Percentiles rank a stretch among this genome's conserved stretches.
phyloP scores from a whole-genome alignment of 92 coral and sea anemone genomes.

The Siderastrea radians region DNA sequence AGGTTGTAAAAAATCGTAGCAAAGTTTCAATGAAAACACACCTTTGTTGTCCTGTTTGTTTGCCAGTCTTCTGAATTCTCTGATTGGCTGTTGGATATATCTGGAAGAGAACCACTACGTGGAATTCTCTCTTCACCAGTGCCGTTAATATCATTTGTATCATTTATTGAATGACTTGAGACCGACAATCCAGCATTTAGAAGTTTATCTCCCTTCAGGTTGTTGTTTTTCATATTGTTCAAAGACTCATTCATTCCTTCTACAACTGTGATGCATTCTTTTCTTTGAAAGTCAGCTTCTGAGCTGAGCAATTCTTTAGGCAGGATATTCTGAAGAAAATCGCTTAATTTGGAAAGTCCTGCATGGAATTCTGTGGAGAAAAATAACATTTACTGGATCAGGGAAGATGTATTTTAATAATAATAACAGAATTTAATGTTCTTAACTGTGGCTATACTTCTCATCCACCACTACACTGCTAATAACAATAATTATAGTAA shows the following conservation, averaged over 20 bases:
- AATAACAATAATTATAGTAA: too few species aligned
- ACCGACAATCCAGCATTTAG: slow-evolving; percentile 77
- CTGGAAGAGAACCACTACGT: slow-evolving; percentile 88
- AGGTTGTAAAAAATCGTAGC: neutral
- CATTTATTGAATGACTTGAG: slow-evolving; percentile 81
- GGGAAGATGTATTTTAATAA: neutral
- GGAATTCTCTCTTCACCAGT: slow-evolving; percentile 64
- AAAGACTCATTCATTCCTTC: slow-evolving; percentile 79
- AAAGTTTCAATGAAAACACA: neutral
- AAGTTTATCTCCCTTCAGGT: slow-evolving; percentile 37
- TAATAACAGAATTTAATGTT: neutral
- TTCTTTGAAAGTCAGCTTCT: slow-evolving; percentile 81
- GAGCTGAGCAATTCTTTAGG: slow-evolving; percentile 82
- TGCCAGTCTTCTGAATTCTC: slow-evolving; percentile 46
- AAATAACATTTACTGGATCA: neutral
- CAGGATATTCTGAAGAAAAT: slow-evolving; percentile 84
- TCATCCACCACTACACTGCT: too few species aligned
- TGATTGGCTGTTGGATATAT: slow-evolving; percentile 60
- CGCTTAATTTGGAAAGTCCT: slow-evolving; percentile 70
- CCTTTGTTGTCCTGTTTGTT: slow-evolving; percentile 51
- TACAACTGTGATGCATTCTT: slow-evolving; percentile 79
- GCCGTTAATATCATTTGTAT: slow-evolving; percentile 61
- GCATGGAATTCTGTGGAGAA: slow-evolving; percentile 68
- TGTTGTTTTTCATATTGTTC: slow-evolving; percentile 57
- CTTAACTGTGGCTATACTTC: neutral